These are phyloP conservation scores for Ammodramus savannarum DNA, from an alignment of 2,113 vertebrate species.

Conservation along the genomic window DNA sequence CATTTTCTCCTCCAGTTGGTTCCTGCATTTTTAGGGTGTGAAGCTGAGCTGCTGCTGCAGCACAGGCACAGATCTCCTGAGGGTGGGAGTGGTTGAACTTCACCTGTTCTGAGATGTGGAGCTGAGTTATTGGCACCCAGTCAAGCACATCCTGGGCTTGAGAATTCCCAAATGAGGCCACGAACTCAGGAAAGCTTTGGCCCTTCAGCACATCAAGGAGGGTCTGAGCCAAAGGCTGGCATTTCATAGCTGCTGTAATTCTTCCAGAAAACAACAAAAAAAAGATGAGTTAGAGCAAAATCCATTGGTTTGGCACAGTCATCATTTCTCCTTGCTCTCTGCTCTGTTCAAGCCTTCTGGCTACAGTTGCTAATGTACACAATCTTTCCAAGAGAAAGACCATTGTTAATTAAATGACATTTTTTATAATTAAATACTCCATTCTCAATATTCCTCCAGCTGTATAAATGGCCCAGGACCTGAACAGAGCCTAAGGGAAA, in stretches of 20 bases:
- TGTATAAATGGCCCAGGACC: neutral
- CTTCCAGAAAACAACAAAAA: slow-evolving; percentile 18
- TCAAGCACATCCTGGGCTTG: slow-evolving; percentile 75
- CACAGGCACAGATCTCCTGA: neutral
- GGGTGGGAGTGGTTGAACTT: neutral
- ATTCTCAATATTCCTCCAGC: neutral
- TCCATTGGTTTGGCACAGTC: neutral
- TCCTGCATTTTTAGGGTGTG: neutral
- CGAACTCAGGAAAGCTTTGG: slow-evolving; percentile 76
- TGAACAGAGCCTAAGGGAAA: neutral
- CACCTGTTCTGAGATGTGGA: slow-evolving; percentile 57
- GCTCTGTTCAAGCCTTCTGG: neutral
- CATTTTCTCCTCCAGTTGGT: neutral
- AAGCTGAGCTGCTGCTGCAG: neutral
- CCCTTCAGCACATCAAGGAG: slow-evolving; percentile 81
- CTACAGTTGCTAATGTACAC: neutral
- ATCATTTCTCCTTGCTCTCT: neutral
- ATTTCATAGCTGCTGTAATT: slow-evolving; percentile 58
- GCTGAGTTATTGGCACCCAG: slow-evolving; percentile 81
- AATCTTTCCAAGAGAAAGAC: neutral
- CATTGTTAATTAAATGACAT: slow-evolving; percentile 14
- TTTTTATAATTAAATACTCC: neutral
- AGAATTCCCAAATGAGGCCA: slow-evolving; percentile 91
- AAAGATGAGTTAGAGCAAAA: neutral
- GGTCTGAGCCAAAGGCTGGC: slow-evolving; percentile 71